Base-by-base conservation (phyloP, 2,113 vertebrate genomes). In the Seriola quinqueradiata region DNA sequence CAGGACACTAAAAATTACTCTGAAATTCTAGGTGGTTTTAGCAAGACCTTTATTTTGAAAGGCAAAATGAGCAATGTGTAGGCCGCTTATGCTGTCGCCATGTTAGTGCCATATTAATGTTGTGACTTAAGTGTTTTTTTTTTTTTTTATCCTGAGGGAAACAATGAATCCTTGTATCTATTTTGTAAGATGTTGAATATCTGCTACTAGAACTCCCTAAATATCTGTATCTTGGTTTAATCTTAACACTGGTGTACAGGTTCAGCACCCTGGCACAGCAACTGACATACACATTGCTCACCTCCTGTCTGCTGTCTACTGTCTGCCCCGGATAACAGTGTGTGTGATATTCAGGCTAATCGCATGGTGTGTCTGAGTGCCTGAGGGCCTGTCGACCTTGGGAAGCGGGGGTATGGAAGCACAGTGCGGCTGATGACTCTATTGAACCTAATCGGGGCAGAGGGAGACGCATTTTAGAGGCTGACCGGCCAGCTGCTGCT, bases 401-500 rank as follows among this genome's bases (percentile, higher is more conserved):
- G 50, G 65, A 63, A 40, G 52, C 3, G 36, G 65, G 28, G 60
- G 48, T 19, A 40, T 63, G 54, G 63, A 50, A 44, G 63, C 55
- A 46, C 14, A 34, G 58, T 8, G 57, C 9, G 0, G 40, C 70
- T 74, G 76, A 85, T 54, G 73, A 67, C 77, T 74, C 74, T 65
- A 65, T 66, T 81, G 70, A 88, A 59, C 77, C 58, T 57, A 52
- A 75, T 58, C 25, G 14, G 69, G 52, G 21, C 14, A 17, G 60
- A 81, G 72, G 65, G 76, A 87, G 70, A n/a, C 2, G 16, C 32
- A 83, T 68, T 82, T 69, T 44, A 46, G 63, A 70, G 64, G 32
- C 34, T 12, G 50, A 13, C 40, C 1, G 19, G 34, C 64, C 66
- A 67, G 71, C 77, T 60, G 75, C 78, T 55, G 52, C 70, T 57